phyloP scores from a whole-genome alignment of 2,888 invertebrate species.

The Andrena bicolor region DNA sequence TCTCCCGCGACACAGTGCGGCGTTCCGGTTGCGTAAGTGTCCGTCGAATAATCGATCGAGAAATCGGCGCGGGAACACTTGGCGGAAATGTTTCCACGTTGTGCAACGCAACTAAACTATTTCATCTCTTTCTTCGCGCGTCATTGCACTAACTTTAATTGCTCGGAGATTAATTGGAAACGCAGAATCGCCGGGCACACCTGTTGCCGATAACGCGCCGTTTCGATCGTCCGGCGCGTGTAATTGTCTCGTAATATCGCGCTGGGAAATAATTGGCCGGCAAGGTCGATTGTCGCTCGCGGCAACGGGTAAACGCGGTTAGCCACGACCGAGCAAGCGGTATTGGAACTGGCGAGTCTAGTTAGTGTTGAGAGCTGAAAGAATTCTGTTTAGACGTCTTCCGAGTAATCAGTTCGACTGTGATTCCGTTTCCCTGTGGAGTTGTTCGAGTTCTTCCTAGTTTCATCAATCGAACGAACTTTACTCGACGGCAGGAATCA shows the following conservation, averaged over 20 bases:
- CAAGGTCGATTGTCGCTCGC: background rate
- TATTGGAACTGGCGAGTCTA: background rate
- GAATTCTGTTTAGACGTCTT: background rate
- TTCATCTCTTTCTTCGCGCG: background rate
- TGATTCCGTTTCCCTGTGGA: background rate
- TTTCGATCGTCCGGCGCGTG: background rate
- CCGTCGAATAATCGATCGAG: constrained; percentile 1
- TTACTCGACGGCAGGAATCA: too few relatives aligned
- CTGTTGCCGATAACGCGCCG: background rate
- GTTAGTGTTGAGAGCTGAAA: background rate
- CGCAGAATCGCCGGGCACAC: background rate
- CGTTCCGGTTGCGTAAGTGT: constrained; percentile 6
- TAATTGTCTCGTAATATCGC: constrained; percentile 2
- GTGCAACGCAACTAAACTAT: background rate
- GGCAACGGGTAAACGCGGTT: background rate
- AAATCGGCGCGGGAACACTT: background rate
- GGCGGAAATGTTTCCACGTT: background rate
- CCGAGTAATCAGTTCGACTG: background rate
- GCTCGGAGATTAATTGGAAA: background rate
- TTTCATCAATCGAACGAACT: too few relatives aligned
- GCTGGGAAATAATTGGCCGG: constrained; percentile 3
- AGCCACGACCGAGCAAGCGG: background rate
- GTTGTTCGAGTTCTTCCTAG: background rate
- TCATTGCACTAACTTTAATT: background rate
- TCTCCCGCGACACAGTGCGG: background rate